A percentile compares a stretch with the other conserved stretches of the same genome.
Evolutionary conservation across 2,113 vertebrate genomes (phyloP).

Genomic region (Glaucidium brasilianum): DNA sequence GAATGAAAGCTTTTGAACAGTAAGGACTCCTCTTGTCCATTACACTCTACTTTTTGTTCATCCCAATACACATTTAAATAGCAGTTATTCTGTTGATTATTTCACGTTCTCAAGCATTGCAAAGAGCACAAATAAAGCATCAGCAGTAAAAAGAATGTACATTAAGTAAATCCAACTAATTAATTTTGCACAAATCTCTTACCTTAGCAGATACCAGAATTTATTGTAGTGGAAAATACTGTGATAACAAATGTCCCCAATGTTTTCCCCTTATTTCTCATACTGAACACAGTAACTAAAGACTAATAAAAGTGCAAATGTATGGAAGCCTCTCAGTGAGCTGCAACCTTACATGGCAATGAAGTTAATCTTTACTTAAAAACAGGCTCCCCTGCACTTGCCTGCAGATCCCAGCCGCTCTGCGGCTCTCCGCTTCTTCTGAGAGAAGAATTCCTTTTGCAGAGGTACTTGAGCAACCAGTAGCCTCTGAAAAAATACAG

Average conservation of each 20-base stretch:
- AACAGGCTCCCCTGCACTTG: not conserved
- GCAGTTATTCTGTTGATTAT: not conserved
- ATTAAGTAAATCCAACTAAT: not conserved
- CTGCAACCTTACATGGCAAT: not conserved
- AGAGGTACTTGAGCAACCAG: not conserved
- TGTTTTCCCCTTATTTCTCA: not conserved
- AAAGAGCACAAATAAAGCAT: conserved; percentile 5
- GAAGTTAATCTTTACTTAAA: not conserved
- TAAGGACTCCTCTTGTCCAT: not conserved
- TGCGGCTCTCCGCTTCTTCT: no score
- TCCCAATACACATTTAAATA: not conserved
- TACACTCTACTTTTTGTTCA: not conserved
- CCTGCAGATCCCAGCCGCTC: not conserved
- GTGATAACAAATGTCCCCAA: not conserved
- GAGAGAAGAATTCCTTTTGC: not conserved
- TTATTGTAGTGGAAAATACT: not conserved
- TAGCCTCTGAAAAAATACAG: not conserved
- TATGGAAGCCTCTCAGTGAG: not conserved
- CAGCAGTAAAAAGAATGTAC: not conserved
- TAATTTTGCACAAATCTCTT: not conserved
- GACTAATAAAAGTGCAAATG: not conserved
- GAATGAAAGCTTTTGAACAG: not conserved
- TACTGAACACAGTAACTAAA: not conserved
- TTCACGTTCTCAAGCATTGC: not conserved
- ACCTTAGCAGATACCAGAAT: not conserved